These are phyloP conservation scores for Platerodrilus igneus DNA, from an alignment of 2,888 invertebrate genomes.

Conservation along the genomic window DNA sequence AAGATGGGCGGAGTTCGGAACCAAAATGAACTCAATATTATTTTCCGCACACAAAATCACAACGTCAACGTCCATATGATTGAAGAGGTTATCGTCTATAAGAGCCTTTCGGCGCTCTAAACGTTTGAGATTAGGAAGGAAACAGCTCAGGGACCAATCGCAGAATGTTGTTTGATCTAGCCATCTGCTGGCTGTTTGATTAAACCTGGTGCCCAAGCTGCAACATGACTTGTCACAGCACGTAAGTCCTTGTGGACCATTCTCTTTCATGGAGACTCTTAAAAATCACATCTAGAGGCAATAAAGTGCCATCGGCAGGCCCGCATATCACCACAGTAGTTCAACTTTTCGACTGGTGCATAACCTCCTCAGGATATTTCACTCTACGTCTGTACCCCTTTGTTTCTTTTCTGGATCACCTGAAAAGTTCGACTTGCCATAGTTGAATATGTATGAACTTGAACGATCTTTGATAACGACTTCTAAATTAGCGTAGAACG, in stretches of 20 bases:
- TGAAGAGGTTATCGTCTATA: constrained; percentile 15
- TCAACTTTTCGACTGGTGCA: constrained; percentile 32
- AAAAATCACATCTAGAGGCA: constrained; percentile 2
- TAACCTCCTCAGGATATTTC: constrained; percentile 35
- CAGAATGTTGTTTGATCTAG: constrained; percentile 12
- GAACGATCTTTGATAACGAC: no score
- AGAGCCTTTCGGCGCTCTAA: constrained; percentile 11
- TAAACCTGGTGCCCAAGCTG: constrained; percentile 6
- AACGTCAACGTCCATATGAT: constrained; percentile 12
- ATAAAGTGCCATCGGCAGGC: constrained; percentile 31
- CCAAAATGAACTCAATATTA: constrained; percentile 11
- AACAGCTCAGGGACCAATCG: constrained; percentile 13
- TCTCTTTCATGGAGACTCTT: constrained; percentile 13
- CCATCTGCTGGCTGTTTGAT: constrained; percentile 12
- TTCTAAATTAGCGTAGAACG: no score
- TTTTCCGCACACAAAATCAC: constrained; percentile 11
- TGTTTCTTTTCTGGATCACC: no score
- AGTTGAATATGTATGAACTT: no score
- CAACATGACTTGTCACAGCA: constrained; percentile 15
- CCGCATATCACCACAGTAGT: constrained; percentile 36
- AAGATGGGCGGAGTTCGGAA: constrained; percentile 10
- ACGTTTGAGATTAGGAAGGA: constrained; percentile 15
- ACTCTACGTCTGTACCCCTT: constrained; percentile 27
- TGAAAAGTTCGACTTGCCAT: no score
- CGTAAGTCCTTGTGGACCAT: constrained; percentile 10